Conservation (phyloP, 2,113 vertebrate species). For the Cyrtonyx montezumae region DNA sequence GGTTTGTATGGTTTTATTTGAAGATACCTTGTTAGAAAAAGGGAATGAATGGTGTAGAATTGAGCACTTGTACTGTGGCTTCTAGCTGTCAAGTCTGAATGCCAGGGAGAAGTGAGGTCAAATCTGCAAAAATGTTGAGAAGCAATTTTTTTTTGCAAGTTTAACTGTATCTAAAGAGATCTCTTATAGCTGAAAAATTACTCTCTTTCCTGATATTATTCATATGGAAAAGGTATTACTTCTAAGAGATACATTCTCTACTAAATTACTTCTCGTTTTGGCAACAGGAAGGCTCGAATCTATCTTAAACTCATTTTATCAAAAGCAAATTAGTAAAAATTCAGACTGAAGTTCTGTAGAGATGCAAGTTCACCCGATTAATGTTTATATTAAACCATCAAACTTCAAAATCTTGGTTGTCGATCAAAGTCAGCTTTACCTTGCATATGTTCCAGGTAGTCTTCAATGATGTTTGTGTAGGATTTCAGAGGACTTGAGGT, state of each 20-base stretch:
- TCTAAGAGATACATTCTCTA: not conserved
- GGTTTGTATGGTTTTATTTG: too few relatives aligned
- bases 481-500: not conserved
- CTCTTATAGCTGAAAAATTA: not conserved
- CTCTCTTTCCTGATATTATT: not conserved
- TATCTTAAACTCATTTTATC: not conserved
- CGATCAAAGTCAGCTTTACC: not conserved
- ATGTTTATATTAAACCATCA: not conserved
- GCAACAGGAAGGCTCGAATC: not conserved
- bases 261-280: not conserved
- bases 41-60: not conserved
- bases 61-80: not conserved
- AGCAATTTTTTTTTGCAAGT: not conserved
- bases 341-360: not conserved
- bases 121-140: not conserved
- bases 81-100: not conserved
- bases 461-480: not conserved
- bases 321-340: not conserved
- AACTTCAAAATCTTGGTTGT: not conserved
- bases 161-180: not conserved
- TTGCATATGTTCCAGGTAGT: not conserved
- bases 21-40: not conserved
- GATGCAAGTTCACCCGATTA: not conserved
- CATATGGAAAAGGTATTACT: not conserved
- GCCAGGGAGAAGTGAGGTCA: not conserved